Base-by-base conservation (phyloP, 2,797 vertebrate genomes). In the Cyprinodon diabolis region DNA sequence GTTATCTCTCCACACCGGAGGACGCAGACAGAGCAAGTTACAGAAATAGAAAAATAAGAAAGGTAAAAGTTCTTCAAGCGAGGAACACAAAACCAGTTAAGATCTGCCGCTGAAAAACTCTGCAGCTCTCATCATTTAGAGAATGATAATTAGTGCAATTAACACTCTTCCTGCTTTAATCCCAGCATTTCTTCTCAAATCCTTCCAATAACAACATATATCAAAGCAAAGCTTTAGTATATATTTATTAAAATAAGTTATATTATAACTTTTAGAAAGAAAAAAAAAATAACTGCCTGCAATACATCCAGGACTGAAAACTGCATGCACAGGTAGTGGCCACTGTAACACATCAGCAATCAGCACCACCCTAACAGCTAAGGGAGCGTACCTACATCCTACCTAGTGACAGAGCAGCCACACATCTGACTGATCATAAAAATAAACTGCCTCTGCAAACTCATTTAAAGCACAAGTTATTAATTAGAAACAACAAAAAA, bases 321-420 rank as follows among this genome's bases (percentile, higher is more conserved):
- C 88, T 90, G 86, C 86, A 88, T 89, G 86, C 87, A 88, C 90
- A 93, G 91, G 90, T 92, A 92, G 89, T 83, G 91, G 90, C 90
- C 90, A 91, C 91, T 91, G 89, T 87, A 93, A 81, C 89, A 89
- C 91, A 91, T 83, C 89, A 90, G 87, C 90, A 90, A 74, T 73
- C 83, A 90, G 87, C 89, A 89, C 89, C 91, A 89, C 88, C 90
- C 87, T 89, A 79, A 89, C 86, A 84, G 89, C 89, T 86, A 45
- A 87, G 88, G 90, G 91, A 91, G 89, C 88, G 86, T 76, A 90
- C 89, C 87, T 89, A 77, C 82, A 90, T 92, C 89, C 77, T 92
- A 92, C 91, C 92, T 91, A 92, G 91, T 89, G 92, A 93, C 88
- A 92, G 56, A 84, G 76, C 83, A 43, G 17, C 37, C 77, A 70